phyloP scores from a whole-genome alignment of 2,888 invertebrate genomes.

The Horisme vitalbata region DNA sequence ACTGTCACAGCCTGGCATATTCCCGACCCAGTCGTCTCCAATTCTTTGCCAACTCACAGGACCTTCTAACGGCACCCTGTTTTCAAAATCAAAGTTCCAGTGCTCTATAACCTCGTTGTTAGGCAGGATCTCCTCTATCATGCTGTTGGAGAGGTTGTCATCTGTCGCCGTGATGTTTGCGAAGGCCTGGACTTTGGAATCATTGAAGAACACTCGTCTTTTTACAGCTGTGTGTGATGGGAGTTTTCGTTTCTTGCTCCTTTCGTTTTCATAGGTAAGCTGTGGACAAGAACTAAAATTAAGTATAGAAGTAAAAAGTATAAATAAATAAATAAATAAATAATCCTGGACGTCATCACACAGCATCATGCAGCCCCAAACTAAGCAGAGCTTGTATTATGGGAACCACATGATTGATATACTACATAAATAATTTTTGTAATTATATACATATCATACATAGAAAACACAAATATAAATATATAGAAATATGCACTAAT shows the following conservation, averaged over 20 bases:
- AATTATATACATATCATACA: too few species aligned
- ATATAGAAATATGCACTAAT: too few species aligned
- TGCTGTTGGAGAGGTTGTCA: neutral
- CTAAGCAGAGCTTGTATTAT: too few species aligned
- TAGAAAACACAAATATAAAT: too few species aligned
- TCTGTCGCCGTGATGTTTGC: neutral
- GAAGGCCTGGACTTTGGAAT: neutral
- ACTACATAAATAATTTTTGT: too few species aligned
- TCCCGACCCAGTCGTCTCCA: neutral
- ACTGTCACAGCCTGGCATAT: neutral
- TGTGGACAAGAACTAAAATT: slow-evolving; percentile 5
- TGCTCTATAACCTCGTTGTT: neutral
- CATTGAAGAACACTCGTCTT: neutral
- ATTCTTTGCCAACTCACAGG: neutral
- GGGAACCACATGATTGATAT: too few species aligned
- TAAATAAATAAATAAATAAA: too few species aligned
- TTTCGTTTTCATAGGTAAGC: neutral
- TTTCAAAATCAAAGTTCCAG: neutral
- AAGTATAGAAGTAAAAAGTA: too few species aligned
- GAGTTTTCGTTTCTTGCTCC: neutral
- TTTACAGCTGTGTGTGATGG: neutral
- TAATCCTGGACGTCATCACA: too few species aligned
- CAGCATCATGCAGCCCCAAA: too few species aligned
- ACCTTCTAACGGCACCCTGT: neutral
- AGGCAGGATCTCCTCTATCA: neutral